phyloP scores from a whole-genome alignment of 2,797 vertebrate species.

The Enteromius treurensis region DNA sequence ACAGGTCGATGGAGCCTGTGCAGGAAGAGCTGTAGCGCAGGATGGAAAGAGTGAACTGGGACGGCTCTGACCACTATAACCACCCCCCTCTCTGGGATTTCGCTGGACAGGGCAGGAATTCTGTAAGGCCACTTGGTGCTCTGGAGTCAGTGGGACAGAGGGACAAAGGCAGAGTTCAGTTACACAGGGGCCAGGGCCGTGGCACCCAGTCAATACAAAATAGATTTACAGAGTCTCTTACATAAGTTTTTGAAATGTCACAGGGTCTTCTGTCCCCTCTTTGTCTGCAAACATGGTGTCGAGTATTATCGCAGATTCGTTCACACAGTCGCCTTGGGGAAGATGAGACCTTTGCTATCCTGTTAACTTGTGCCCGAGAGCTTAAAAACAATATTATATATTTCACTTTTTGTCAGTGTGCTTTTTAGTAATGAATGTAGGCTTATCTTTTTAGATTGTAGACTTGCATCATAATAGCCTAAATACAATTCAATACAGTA shows the following conservation, averaged over 20 bases:
- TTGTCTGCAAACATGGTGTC: constrained; percentile 60
- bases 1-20: constrained; percentile 86
- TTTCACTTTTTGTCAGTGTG: not conserved
- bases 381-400: constrained; percentile 31
- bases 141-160: constrained; percentile 68
- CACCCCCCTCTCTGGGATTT: constrained; percentile 76
- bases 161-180: constrained; percentile 69
- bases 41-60: constrained; percentile 71
- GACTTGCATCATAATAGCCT: not conserved
- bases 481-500: not conserved
- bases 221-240: constrained; percentile 63
- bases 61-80: constrained; percentile 58
- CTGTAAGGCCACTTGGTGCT: constrained; percentile 70
- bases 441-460: not conserved
- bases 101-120: constrained; percentile 81
- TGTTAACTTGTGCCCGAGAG: constrained; percentile 32
- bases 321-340: constrained; percentile 47
- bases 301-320: constrained; percentile 54
- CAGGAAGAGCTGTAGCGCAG: constrained; percentile 80
- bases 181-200: constrained; percentile 60
- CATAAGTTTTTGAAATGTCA: constrained; percentile 60
- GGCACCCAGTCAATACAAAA: constrained; percentile 64
- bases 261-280: constrained; percentile 52
- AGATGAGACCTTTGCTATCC: constrained; percentile 37
- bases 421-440: not conserved